Evolutionary conservation across 2,888 invertebrate species (phyloP), one percentile per base, ranked within the genome.

Genomic region (Drosophila borborema): DNA sequence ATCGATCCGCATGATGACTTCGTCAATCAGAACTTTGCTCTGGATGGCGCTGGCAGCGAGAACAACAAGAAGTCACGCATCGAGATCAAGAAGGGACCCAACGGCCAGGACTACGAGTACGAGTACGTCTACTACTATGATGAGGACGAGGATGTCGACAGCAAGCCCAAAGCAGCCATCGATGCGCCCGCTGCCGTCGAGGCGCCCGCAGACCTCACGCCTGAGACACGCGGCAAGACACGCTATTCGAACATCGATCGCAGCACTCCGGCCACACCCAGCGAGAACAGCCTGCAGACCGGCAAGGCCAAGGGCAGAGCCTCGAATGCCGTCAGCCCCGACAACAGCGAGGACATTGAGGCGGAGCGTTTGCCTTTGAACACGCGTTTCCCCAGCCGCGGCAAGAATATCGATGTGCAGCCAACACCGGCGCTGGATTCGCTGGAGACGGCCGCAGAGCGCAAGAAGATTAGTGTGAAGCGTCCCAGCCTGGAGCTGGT

Each of bases 51-150:
- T 46, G 95, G 95, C 1, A 95, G 95, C 20, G 96, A 96, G 90
- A 95, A 95, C 83, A 95, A 94, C 76, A 95, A 95, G 72, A 95
- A 96, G 79, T 96, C 96, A 0, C 94, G 96, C 71, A 96, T 96
- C 81, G 96, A 97, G 94, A 96, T 97, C 40, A 97, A 97, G 90
- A 97, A 97, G 90, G 97, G 97, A 16, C 97, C 97, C 2, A 97
- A 97, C 89, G 97, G 97, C 2, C 96, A 97, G 92, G 97, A 98
- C 90, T 97, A 97, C 90, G 98, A 98, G 92, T 98, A 97, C 90
- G 98, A 98, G 91, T 98, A 98, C 91, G 96, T 98, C 34, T 98
- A 98, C 90, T 98, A 98, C 91, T 98, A 98, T 87, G 97, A 97
- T 84, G 97, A 97, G 78, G 97, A 97, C 5, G 96, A 96, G 23